phyloP scores from a whole-genome alignment of 1,140 invertebrate genomes.

The Oryzaephilus surinamensis region DNA sequence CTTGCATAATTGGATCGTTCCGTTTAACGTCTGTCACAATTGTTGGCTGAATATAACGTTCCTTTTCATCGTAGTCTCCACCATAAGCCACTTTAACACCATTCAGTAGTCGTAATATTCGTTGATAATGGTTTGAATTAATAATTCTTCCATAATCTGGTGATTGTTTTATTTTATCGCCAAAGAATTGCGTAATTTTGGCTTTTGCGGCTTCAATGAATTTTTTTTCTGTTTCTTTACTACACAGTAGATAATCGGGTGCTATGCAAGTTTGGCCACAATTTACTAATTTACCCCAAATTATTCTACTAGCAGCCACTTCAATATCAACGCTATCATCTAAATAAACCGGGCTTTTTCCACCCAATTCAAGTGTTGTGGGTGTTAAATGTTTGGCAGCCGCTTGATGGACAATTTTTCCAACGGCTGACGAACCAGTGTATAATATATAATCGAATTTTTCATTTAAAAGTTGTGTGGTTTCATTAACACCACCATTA shows the following conservation, averaged over 20 bases:
- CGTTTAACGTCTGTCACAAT: slow-evolving; percentile 59
- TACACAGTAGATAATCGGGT: slow-evolving; percentile 94
- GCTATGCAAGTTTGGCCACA: slow-evolving; percentile 95
- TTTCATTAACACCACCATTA: slow-evolving; percentile 71
- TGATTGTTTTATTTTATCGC: slow-evolving; percentile 64
- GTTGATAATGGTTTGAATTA: slow-evolving; percentile 62
- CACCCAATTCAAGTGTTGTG: slow-evolving; percentile 87
- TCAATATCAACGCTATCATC: slow-evolving; percentile 65
- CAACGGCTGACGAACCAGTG: slow-evolving; percentile 80
- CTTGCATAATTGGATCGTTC: slow-evolving; percentile 70
- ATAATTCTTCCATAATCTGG: slow-evolving; percentile 80
- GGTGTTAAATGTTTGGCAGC: slow-evolving; percentile 90
- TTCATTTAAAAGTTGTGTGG: slow-evolving; percentile 73
- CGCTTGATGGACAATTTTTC: slow-evolving; percentile 77
- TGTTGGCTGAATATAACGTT: slow-evolving; percentile 75
- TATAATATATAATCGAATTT: slow-evolving; percentile 97
- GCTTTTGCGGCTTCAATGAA: slow-evolving; percentile 55
- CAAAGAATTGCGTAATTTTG: slow-evolving; percentile 75
- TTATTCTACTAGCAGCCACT: slow-evolving; percentile 61
- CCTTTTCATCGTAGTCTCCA: slow-evolving; percentile 59
- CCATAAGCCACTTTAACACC: slow-evolving; percentile 62
- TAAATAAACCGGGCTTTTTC: slow-evolving; percentile 85
- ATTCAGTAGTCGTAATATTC: slow-evolving; percentile 41
- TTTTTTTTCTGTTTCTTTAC: slow-evolving; percentile 56
- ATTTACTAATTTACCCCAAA: slow-evolving; percentile 95